These are phyloP conservation scores for Rousettus madagascariensis DNA, from an alignment of 2,797 vertebrate genomes.

Conservation along the genomic window DNA sequence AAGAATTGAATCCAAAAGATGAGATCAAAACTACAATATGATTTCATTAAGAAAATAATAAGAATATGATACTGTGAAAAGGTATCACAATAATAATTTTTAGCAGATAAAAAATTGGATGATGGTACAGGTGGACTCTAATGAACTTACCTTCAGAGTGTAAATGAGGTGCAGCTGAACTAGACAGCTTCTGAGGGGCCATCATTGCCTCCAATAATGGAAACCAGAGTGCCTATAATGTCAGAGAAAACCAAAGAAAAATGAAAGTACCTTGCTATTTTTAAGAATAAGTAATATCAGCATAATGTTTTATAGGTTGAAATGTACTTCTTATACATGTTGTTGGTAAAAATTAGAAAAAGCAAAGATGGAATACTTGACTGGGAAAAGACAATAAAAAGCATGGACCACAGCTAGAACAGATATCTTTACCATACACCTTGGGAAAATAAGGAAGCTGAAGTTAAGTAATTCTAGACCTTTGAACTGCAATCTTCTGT, in stretches of 20 bases:
- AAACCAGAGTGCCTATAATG: slow-evolving; percentile 93
- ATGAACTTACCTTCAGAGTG: slow-evolving; percentile 89
- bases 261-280: not conserved
- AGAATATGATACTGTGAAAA: not conserved
- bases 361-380: not conserved
- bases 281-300: not conserved
- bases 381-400: not conserved
- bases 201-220: slow-evolving; percentile 96
- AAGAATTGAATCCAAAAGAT: not conserved
- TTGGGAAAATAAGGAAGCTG: not conserved
- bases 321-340: not conserved
- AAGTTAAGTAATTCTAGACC: not conserved
- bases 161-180: slow-evolving; percentile 80
- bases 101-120: not conserved
- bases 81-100: not conserved
- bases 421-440: not conserved
- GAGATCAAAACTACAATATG: not conserved
- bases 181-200: slow-evolving; percentile 92
- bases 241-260: not conserved
- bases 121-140: not conserved
- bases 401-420: not conserved
- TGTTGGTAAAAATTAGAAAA: not conserved
- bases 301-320: not conserved
- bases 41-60: not conserved
- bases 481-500: not conserved